phyloP scores from a whole-genome alignment of 92 coral and sea anemone species.

The Desmophyllum pertusum region DNA sequence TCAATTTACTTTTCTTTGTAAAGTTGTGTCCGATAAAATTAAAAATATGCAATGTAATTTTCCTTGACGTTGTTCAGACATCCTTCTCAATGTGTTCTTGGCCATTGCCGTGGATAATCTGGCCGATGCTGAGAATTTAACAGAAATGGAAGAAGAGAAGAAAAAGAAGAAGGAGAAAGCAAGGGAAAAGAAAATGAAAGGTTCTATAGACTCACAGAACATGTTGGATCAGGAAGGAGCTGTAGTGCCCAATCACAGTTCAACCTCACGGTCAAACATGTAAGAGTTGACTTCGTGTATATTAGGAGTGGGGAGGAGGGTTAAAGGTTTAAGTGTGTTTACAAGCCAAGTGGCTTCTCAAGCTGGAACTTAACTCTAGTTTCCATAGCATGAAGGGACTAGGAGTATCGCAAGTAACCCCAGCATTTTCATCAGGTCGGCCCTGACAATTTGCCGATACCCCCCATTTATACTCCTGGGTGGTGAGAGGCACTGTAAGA shows the following conservation, averaged over 20 bases:
- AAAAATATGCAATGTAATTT: neutral
- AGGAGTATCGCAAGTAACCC: too few relatives aligned
- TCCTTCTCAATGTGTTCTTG: constrained; percentile 95
- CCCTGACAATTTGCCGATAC: too few relatives aligned
- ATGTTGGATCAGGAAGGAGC: constrained; percentile 25
- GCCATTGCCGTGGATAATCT: constrained; percentile 99
- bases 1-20: too few relatives aligned
- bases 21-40: neutral
- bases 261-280: constrained; percentile 41
- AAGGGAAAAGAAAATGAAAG: constrained; percentile 48
- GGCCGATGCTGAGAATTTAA: constrained; percentile 97
- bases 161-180: constrained; percentile 78
- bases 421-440: too few relatives aligned
- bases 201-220: constrained; percentile 7
- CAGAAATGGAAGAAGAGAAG: constrained; percentile 96
- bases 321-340: too few relatives aligned
- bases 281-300: constrained; percentile 8
- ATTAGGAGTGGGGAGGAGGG: neutral
- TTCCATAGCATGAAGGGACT: too few relatives aligned
- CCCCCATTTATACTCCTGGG: too few relatives aligned
- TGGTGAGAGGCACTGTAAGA: too few relatives aligned
- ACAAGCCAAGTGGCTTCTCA: too few relatives aligned
- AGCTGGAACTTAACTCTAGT: too few relatives aligned
- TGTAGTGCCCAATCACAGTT: constrained; percentile 36
- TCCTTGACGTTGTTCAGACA: constrained; percentile 79